These are phyloP conservation scores for Chironomus tepperi DNA, from an alignment of 1,140 invertebrate species.

Conservation along the genomic window DNA sequence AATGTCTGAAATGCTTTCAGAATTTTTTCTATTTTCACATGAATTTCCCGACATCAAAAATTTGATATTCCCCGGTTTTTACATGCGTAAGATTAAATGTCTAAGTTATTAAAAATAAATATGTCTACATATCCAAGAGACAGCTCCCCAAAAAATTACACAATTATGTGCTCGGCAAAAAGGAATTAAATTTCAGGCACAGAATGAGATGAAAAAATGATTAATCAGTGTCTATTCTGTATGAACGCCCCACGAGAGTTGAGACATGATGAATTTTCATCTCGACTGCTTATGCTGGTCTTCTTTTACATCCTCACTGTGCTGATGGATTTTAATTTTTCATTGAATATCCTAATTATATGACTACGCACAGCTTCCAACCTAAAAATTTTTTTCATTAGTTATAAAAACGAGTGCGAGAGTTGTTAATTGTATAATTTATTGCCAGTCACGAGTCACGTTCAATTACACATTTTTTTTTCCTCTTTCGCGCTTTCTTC, in stretches of 20 bases:
- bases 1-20: too few species aligned
- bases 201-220: background rate
- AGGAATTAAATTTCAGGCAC: too few species aligned
- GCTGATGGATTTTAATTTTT: constrained; percentile 20
- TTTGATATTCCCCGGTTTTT: too few species aligned
- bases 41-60: too few species aligned
- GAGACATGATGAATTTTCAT: background rate
- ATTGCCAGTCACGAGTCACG: constrained; percentile 22
- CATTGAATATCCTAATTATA: constrained; percentile 21
- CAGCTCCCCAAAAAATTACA: background rate
- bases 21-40: too few species aligned
- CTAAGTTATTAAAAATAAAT: too few species aligned
- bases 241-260: background rate
- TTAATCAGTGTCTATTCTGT: background rate
- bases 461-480: constrained; percentile 16
- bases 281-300: background rate
- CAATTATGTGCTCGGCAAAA: background rate
- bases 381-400: too few species aligned
- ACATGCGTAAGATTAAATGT: too few species aligned
- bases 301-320: background rate
- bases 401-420: background rate
- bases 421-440: constrained; percentile 23
- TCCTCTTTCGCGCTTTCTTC: background rate
- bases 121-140: too few species aligned
- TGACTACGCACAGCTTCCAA: background rate